Conservation (phyloP, 2,113 vertebrate genomes). For the Lophotis ruficrista region DNA sequence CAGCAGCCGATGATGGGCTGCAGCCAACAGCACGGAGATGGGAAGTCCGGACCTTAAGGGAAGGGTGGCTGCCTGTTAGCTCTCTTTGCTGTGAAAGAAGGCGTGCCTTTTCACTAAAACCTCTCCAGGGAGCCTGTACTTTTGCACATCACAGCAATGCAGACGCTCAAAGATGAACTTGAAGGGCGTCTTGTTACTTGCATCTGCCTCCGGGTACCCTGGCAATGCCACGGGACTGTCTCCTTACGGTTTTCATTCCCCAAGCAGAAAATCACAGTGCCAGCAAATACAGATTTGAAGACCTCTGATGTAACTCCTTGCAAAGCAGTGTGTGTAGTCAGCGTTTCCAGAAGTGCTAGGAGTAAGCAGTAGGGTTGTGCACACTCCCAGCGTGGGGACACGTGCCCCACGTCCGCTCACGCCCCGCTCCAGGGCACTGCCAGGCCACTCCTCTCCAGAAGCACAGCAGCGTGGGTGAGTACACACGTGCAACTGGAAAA, state of each 20-base stretch:
- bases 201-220: not conserved
- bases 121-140: not conserved
- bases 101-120: not conserved
- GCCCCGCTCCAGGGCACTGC: fast-evolving
- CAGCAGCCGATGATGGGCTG: not conserved
- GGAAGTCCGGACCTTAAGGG: not conserved
- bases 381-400: not conserved
- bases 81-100: not conserved
- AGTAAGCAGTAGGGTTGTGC: not conserved
- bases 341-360: not conserved
- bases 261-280: not conserved
- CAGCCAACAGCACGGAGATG: not conserved
- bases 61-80: not conserved
- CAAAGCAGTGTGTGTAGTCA: not conserved
- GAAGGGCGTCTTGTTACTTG: not conserved
- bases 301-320: not conserved
- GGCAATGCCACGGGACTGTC: not conserved
- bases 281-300: not conserved
- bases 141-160: not conserved
- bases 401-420: fast-evolving
- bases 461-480: not conserved
- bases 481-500: not conserved
- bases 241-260: not conserved
- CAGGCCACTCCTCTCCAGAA: not conserved
- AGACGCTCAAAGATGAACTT: not conserved